Conservation (phyloP, 2,888 invertebrate genomes). For the Ryuthela nishihirai region DNA sequence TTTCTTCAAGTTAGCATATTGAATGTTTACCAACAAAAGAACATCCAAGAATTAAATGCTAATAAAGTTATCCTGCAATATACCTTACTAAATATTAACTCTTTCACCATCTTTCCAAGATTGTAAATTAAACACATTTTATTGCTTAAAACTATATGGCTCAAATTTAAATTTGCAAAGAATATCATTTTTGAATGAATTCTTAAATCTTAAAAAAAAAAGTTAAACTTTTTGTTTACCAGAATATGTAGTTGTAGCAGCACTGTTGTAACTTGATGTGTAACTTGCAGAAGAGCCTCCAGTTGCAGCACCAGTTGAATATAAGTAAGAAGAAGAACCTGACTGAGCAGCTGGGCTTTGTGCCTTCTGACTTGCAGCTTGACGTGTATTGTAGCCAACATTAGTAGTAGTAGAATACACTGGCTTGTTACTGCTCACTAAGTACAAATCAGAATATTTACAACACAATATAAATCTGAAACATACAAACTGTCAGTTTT, state of each 20-base stretch:
- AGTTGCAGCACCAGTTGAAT: constrained; percentile 36
- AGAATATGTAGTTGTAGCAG: constrained; percentile 42
- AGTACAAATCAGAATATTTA: constrained; percentile 4
- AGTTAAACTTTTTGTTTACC: constrained; percentile 42
- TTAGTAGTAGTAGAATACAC: constrained; percentile 36
- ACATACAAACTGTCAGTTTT: background rate
- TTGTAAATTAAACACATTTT: no score
- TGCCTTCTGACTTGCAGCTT: constrained; percentile 31
- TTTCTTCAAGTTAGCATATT: no score
- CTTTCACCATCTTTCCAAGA: no score
- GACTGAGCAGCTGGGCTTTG: constrained; percentile 33
- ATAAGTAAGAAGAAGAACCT: constrained; percentile 27
- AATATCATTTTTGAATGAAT: background rate
- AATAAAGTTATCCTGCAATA: no score
- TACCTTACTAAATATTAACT: no score
- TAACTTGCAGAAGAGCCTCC: constrained; percentile 32
- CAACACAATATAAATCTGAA: background rate
- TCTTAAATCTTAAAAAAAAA: background rate
- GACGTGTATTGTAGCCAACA: constrained; percentile 28
- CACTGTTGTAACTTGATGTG: constrained; percentile 30
- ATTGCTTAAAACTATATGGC: background rate
- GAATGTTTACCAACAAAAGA: no score
- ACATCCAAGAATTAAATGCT: no score
- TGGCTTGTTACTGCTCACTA: constrained; percentile 38
- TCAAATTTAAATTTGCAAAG: background rate